These are phyloP conservation scores for Hartigia nigra DNA, from an alignment of 2,888 invertebrate genomes.

Conservation along the genomic window DNA sequence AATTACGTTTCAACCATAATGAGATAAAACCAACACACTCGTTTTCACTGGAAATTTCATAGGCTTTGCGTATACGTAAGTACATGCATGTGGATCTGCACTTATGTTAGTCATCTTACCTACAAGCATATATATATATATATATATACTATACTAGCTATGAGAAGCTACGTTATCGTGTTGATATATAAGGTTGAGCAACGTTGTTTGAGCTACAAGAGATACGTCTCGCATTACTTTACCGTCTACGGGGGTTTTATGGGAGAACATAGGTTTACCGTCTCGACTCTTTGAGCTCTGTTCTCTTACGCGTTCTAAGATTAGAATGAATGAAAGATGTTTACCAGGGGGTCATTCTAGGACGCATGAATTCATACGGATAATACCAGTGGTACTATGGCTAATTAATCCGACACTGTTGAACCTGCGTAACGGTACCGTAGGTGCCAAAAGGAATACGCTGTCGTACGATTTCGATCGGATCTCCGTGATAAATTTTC, in stretches of 20 bases:
- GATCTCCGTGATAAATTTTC: neutral
- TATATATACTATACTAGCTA: constrained; percentile 18
- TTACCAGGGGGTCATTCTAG: neutral
- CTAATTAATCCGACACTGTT: neutral
- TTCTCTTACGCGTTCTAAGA: neutral
- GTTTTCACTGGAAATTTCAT: neutral
- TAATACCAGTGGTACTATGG: neutral
- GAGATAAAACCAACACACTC: neutral
- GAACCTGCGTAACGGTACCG: neutral
- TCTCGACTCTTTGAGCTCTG: neutral
- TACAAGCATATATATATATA: neutral
- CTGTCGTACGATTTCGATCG: neutral
- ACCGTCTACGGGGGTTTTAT: constrained; percentile 16
- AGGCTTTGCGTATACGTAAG: neutral
- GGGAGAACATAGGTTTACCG: constrained; percentile 8
- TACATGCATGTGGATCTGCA: neutral
- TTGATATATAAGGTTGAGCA: constrained; percentile 26
- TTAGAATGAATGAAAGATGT: neutral
- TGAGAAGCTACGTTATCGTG: constrained; percentile 25
- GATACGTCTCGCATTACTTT: constrained; percentile 25
- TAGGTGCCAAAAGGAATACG: neutral
- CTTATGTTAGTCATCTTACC: neutral
- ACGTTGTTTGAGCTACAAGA: constrained; percentile 19
- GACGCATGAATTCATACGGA: neutral
- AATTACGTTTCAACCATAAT: neutral